These are phyloP conservation scores for Trachelus iudaicus DNA, from an alignment of 2,888 invertebrate genomes.

Conservation along the genomic window DNA sequence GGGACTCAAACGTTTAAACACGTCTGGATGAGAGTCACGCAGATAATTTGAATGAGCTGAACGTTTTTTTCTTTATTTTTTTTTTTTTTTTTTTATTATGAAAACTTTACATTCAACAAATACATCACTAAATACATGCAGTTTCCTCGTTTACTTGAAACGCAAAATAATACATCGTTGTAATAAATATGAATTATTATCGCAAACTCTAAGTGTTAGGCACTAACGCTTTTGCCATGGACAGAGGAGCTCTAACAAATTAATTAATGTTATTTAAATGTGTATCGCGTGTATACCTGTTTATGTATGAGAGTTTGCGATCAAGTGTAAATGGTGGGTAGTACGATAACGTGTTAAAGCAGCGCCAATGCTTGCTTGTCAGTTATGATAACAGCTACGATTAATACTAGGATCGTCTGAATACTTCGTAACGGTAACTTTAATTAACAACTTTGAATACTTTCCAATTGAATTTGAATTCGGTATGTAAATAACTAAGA, in stretches of 20 bases:
- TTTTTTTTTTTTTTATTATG: slow-evolving; percentile 27
- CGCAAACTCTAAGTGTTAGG: background rate
- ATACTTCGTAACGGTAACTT: slow-evolving; percentile 2
- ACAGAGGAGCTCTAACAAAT: background rate
- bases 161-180: slow-evolving; percentile 6
- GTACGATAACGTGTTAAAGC: background rate
- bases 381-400: background rate
- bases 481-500: background rate
- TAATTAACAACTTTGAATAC: background rate
- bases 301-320: background rate
- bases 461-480: background rate
- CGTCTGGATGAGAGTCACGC: background rate
- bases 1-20: background rate
- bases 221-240: background rate
- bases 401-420: slow-evolving; percentile 4
- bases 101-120: slow-evolving; percentile 34
- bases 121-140: slow-evolving; percentile 25
- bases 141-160: slow-evolving; percentile 18
- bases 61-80: no score
- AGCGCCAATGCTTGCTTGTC: background rate
- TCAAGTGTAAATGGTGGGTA: background rate
- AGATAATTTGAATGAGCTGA: no score
- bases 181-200: slow-evolving; percentile 10
- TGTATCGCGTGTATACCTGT: background rate
- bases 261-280: background rate